Conservation (phyloP, 2,888 invertebrate genomes). For the Amblyjoppa proteus region DNA sequence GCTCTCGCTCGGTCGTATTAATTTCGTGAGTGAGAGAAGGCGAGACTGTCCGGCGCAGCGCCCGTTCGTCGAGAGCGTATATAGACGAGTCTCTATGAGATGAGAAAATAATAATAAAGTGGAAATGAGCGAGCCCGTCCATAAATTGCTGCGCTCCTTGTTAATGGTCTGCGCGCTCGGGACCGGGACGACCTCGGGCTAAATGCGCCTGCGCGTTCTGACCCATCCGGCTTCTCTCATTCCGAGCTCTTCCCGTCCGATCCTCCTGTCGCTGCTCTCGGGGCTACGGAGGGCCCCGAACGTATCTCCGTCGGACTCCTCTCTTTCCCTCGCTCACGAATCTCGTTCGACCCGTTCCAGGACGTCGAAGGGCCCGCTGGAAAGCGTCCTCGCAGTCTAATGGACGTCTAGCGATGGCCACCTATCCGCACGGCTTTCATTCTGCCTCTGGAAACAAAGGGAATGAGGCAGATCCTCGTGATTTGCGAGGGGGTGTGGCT, state of each 20-base stretch:
- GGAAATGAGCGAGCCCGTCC: conserved; percentile 84
- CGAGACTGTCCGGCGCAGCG: conserved; percentile 59
- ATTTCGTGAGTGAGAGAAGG: conserved; percentile 74
- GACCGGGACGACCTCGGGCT: conserved; percentile 82
- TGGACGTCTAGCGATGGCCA: conserved; percentile 83
- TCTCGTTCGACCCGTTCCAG: conserved; percentile 67
- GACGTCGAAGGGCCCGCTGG: conserved; percentile 76
- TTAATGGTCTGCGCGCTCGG: conserved; percentile 81
- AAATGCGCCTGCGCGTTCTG: conserved; percentile 81
- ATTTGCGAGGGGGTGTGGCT: conserved; percentile 82
- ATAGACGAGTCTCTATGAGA: conserved; percentile 84
- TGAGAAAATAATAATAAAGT: conserved; percentile 85
- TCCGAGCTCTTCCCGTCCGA: conserved; percentile 59
- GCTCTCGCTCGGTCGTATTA: conserved; percentile 51
- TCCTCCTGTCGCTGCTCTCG: conserved; percentile 60
- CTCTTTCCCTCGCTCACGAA: conserved; percentile 57
- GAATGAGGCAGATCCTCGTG: conserved; percentile 75
- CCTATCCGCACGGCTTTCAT: conserved; percentile 72
- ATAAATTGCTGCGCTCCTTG: conserved; percentile 85
- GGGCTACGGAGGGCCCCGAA: not conserved
- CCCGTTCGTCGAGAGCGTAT: conserved; percentile 22
- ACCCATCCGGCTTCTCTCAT: conserved; percentile 75
- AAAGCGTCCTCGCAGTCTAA: conserved; percentile 82
- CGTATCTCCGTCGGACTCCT: conserved; percentile 48
- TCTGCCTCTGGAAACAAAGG: conserved; percentile 79